phyloP scores from a whole-genome alignment of 1,140 invertebrate genomes.

The Oppia nitens region DNA sequence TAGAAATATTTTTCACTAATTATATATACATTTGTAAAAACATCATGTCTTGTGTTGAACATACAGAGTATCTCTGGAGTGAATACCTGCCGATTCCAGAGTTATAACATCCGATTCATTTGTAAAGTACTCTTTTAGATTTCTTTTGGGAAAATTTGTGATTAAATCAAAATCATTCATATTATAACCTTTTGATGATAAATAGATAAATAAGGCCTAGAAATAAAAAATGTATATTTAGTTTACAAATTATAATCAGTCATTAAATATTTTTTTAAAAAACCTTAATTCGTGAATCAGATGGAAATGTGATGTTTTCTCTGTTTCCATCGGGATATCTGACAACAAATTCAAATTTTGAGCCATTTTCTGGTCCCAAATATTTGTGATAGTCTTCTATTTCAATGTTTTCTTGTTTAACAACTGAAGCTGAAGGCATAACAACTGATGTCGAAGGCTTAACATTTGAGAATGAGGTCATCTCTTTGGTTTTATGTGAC shows the following conservation, averaged over 20 bases:
- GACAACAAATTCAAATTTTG: constrained; percentile 28
- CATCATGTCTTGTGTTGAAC: constrained; percentile 26
- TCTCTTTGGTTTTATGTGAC: constrained; percentile 2
- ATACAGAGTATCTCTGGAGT: constrained; percentile 34
- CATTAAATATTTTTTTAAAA: constrained; percentile 1
- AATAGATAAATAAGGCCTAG: constrained; percentile 30
- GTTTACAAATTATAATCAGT: not conserved
- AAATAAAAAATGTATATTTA: constrained; percentile 17
- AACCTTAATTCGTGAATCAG: constrained; percentile 31
- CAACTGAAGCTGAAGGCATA: not conserved
- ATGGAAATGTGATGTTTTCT: constrained; percentile 29
- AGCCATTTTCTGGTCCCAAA: constrained; percentile 25
- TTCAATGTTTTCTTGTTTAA: not conserved
- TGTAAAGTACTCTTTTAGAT: constrained; percentile 29
- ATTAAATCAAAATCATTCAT: constrained; percentile 33
- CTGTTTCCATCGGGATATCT: constrained; percentile 31
- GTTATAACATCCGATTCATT: constrained; percentile 23
- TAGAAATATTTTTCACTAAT: not conserved
- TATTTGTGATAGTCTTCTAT: constrained; percentile 22
- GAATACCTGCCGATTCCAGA: constrained; percentile 30
- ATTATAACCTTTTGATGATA: constrained; percentile 28
- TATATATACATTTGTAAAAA: constrained; percentile 1
- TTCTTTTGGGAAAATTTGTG: constrained; percentile 33
- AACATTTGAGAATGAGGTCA: not conserved
- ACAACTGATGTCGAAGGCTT: not conserved